These are phyloP conservation scores for Cantharis rustica DNA, from an alignment of 2,888 invertebrate genomes.

Conservation along the genomic window DNA sequence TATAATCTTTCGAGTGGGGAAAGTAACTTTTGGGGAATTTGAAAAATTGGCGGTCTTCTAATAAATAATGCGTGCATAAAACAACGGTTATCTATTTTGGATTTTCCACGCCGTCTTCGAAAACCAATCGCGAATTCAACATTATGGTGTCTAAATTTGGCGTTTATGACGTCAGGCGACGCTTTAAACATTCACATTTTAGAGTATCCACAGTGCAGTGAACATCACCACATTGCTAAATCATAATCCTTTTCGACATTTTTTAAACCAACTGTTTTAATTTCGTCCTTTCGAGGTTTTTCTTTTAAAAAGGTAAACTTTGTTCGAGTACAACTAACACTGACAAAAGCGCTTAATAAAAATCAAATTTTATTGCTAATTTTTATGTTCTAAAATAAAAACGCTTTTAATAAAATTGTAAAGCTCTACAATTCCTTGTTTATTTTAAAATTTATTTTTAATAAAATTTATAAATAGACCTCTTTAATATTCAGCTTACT, in stretches of 20 bases:
- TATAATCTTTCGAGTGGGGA: not conserved
- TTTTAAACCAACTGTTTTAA: not conserved
- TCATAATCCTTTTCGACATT: constrained; percentile 5
- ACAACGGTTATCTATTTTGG: constrained; percentile 8
- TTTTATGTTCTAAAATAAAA: not conserved
- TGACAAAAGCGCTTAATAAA: constrained; percentile 3
- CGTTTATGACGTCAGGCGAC: constrained; percentile 33
- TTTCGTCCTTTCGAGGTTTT: constrained; percentile 12
- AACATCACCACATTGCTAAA: constrained; percentile 34
- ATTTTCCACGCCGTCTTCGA: constrained; percentile 8
- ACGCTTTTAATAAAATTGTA: not conserved
- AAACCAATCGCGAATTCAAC: constrained; percentile 8
- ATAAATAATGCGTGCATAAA: not conserved
- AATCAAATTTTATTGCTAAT: not conserved
- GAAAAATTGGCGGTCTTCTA: not conserved
- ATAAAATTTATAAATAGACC: not conserved
- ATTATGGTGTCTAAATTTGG: constrained; percentile 33
- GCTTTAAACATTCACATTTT: constrained; percentile 26
- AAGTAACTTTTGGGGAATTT: not conserved
- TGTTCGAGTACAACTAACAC: not conserved
- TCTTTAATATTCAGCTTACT: not conserved
- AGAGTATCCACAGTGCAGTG: constrained; percentile 36
- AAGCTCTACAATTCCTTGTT: not conserved
- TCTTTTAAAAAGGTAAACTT: constrained; percentile 13
- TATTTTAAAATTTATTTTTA: not conserved